Base-by-base conservation (phyloP, 1,140 invertebrate species). In the Oedothorax gibbosus region DNA sequence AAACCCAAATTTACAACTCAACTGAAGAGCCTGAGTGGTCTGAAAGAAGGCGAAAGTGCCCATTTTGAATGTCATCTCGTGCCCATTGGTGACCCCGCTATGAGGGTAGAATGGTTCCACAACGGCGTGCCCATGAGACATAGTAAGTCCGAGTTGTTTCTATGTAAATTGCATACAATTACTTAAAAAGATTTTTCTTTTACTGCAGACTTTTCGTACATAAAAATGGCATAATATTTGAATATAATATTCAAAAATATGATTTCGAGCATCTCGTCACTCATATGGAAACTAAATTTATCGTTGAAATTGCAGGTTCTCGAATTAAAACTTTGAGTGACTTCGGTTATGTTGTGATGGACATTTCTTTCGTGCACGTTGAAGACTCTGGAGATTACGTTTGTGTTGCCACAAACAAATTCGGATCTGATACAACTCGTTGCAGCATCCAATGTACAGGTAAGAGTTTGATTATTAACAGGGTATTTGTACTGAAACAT, bases 101-200 rank as follows among this genome's bases (percentile, higher is more conserved):
- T 98, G 90, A 96, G 95, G 88, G 95, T 99, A 18, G 97, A 98
- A 91, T 99, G 97, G 97, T 98, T 96, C 90, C 95, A 98, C 87
- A 97, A 98, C 89, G 96, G 96, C 7, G 92, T 95, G 88, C 95
- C 95, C 49, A 89, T 98, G 66, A 92, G 95, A 71, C 95, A 98
- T 88, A 96, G 96, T 89, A 86, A 89, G 87, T 62, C n/a, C 50
- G 8, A 50, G 35, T 18, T 50, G 14, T 56, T 15, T 21, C 50
- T 76, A 9, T 57, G 8, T 76, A 2, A 21, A 20, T 57, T 20
- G 50, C 8, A 11, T 10, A 20, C 18, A 11, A 64, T 57, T 60
- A 20, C 14, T 10, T 15, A 12, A 12, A 12, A 49, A 60, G 20
- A 56, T 57, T 76, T 53, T 69, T 50, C 15, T 20, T 35, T 49